Base-by-base conservation (phyloP, 2,888 invertebrate genomes). In the Dendrolimus houi region DNA sequence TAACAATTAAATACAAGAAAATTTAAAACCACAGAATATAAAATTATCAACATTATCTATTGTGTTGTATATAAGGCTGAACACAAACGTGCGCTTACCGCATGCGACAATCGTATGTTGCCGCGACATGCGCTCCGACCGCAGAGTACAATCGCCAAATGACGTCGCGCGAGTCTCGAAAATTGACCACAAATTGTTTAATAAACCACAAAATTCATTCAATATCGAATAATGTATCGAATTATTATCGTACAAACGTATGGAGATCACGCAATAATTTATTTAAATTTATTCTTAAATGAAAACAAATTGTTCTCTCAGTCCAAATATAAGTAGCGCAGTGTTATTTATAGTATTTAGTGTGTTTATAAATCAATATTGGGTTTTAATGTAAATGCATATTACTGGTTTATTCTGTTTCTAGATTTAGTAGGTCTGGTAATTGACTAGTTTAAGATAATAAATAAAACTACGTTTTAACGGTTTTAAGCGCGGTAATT, bases 151-250 rank as follows among this genome's bases (percentile, higher is more conserved):
- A 75, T 75, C 62, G 59, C 68, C 76, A 75, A 72, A 77, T 79
- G 76, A 66, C 74, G 66, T 59, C 60, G 62, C 60, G 62, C 63
- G 64, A 59, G 63, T 64, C 61, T 57, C 58, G 60, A 66, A 67
- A 58, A 58, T 64, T 73, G 64, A 85, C 87, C 85, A 66, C 83
- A 82, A 86, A 87, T 85, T 79, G 75, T 66, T 64, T 68, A 77
- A 74, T 64, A 64, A 66, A 71, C 47, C 47, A 47, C 47, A 47
- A 47, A 47, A 47, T 47, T 47, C 29, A 29, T 29, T 29, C 29
- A 29, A 29, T 9, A 47, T 47, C 47, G 47, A 47, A 47, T 47
- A 47, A 47, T 12, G 8, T 47, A 47, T 47, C 66, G 68, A 77
- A 80, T 77, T 75, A 72, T 64, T 69, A 58, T 65, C 72, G 71